Percentiles rank a stretch among this genome's conserved stretches.
phyloP scores from a whole-genome alignment of 1,140 invertebrate genomes.

The Diorhabda carinulata region DNA sequence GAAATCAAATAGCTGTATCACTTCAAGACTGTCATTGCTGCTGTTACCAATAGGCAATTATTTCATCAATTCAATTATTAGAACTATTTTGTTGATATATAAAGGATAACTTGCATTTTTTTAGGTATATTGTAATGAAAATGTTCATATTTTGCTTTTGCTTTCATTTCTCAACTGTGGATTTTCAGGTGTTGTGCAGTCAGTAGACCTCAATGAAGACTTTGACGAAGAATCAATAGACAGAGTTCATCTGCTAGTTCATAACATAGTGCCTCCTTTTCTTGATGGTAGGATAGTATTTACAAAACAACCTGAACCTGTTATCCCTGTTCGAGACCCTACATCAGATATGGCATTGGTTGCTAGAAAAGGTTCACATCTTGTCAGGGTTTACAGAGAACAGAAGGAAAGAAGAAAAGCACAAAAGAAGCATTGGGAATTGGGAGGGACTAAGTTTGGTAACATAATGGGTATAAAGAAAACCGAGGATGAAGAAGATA shows the following conservation, averaged over 20 bases:
- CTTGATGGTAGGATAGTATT: constrained; percentile 98
- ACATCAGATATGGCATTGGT: constrained; percentile 97
- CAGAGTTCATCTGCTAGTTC: constrained; percentile 92
- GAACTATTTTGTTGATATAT: no score
- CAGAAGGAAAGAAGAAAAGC: constrained; percentile 94
- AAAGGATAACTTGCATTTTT: not conserved
- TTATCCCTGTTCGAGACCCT: constrained; percentile 90
- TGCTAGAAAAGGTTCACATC: constrained; percentile 89
- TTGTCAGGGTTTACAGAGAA: constrained; percentile 88
- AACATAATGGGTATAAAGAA: constrained; percentile 95
- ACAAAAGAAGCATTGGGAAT: constrained; percentile 98
- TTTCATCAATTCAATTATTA: no score
- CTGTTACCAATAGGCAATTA: no score
- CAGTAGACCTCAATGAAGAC: constrained; percentile 86
- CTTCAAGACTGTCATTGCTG: no score
- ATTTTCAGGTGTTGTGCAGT: constrained; percentile 76
- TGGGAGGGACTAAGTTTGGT: constrained; percentile 94
- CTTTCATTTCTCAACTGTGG: not conserved
- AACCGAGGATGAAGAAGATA: constrained; percentile 72
- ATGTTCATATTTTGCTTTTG: not conserved
- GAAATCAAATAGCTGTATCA: no score
- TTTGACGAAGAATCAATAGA: constrained; percentile 89
- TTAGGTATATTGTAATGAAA: constrained; percentile 4
- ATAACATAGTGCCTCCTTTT: constrained; percentile 98
- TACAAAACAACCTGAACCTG: constrained; percentile 97